phyloP scores from a whole-genome alignment of 2,888 invertebrate genomes.

The Eupithecia subumbrata region DNA sequence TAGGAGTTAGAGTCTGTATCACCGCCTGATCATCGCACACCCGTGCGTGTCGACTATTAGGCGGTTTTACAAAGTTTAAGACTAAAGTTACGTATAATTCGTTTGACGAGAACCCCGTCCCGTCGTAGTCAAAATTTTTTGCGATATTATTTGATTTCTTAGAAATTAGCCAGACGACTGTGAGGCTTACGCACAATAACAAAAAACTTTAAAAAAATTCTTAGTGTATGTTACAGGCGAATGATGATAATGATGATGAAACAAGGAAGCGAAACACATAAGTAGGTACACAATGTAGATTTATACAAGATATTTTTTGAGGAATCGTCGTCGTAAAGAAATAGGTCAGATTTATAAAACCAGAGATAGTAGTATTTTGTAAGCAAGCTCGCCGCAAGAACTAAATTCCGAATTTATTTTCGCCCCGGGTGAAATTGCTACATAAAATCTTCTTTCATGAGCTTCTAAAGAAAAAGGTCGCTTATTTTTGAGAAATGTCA shows the following conservation, averaged over 20 bases:
- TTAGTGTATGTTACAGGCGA: neutral
- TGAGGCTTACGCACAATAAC: no score
- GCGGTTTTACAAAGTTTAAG: no score
- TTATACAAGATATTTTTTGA: neutral
- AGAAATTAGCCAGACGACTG: no score
- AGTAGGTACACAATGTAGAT: neutral
- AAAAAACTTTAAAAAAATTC: no score
- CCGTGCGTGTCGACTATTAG: no score
- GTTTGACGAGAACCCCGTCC: no score
- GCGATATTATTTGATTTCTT: no score
- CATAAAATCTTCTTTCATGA: conserved; percentile 11
- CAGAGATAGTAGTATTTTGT: neutral
- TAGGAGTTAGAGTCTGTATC: no score
- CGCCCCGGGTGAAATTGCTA: conserved; percentile 9
- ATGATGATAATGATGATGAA: neutral
- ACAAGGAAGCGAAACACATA: neutral
- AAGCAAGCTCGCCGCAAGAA: neutral
- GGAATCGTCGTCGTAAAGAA: conserved; percentile 9
- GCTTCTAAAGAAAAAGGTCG: conserved; percentile 5
- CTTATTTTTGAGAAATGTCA: conserved; percentile 12
- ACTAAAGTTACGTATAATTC: no score
- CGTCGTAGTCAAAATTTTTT: no score
- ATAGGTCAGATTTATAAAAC: conserved; percentile 7
- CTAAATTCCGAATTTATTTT: conserved; percentile 10
- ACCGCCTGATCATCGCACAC: no score